Percentiles rank a stretch among this genome's conserved stretches.
Evolutionary conservation across 37 sponge, comb jelly and placozoan species (phyloP).

Genomic region (Hormiphora californensis): DNA sequence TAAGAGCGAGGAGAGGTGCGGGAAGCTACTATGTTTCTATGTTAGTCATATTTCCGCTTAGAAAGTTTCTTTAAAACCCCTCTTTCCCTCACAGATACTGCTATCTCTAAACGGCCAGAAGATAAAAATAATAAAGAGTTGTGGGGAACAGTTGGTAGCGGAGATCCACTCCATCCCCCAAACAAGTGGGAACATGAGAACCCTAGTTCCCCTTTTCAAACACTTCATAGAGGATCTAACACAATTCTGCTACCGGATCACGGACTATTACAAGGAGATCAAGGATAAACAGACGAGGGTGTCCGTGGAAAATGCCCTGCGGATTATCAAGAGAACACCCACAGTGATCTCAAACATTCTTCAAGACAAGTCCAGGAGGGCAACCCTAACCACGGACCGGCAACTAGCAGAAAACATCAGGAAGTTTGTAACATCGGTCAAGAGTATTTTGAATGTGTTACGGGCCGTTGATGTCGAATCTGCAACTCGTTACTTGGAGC

Average conservation of each 20-base stretch:
- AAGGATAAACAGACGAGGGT: constrained; percentile 20
- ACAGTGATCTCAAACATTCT: constrained; percentile 45
- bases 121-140: constrained; percentile 36
- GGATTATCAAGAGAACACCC: constrained; percentile 32
- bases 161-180: constrained; percentile 49
- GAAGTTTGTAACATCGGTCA: background rate
- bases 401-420: constrained; percentile 39
- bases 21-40: too few relatives aligned
- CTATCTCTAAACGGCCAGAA: constrained; percentile 30
- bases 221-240: constrained; percentile 52
- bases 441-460: background rate
- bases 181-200: constrained; percentile 44
- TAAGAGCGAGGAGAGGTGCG: too few relatives aligned
- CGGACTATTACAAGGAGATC: constrained; percentile 44
- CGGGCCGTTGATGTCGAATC: constrained; percentile 30
- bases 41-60: background rate
- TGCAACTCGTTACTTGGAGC: constrained; percentile 20
- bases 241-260: constrained; percentile 37
- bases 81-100: background rate
- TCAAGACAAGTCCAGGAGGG: background rate
- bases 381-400: background rate
- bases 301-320: constrained; percentile 24
- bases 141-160: constrained; percentile 32
- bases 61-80: background rate
- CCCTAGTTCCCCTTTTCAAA: constrained; percentile 42